Evolutionary conservation across 2,797 vertebrate genomes (phyloP).

Genomic region (Hippoglossus hippoglossus): DNA sequence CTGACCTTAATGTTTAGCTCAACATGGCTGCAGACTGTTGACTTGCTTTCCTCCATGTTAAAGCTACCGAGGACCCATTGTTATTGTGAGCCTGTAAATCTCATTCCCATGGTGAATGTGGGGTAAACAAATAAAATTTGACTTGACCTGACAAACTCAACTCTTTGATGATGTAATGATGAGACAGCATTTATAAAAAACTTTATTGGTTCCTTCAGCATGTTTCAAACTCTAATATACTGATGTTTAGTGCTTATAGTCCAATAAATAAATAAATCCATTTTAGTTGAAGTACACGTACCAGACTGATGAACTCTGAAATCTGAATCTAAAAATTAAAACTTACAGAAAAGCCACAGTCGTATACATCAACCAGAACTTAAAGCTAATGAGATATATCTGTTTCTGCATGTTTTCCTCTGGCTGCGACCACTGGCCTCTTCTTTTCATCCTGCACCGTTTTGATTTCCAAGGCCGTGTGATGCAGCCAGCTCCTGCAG

Average conservation of each 20-base stretch:
- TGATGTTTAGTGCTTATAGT: no score
- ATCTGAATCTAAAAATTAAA: no score
- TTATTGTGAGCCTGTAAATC: background rate
- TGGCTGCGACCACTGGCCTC: background rate
- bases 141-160: background rate
- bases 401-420: constrained; percentile 15
- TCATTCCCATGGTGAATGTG: background rate
- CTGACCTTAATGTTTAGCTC: no score
- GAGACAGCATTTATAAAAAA: no score
- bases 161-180: no score
- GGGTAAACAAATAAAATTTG: no score
- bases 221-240: no score
- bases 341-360: background rate
- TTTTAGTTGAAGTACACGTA: no score
- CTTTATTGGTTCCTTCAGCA: no score
- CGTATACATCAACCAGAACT: constrained; percentile 3
- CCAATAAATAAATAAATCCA: no score
- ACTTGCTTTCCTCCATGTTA: background rate
- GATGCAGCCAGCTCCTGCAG: constrained; percentile 72
- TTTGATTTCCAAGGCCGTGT: constrained; percentile 62
- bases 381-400: background rate
- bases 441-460: constrained; percentile 26
- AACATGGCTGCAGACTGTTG: no score
- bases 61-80: background rate
- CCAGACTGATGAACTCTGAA: no score